A percentile compares a stretch with the other conserved stretches of the same genome.
Evolutionary conservation across 2,113 vertebrate species (phyloP).

Genomic region (Meleagris gallopavo): DNA sequence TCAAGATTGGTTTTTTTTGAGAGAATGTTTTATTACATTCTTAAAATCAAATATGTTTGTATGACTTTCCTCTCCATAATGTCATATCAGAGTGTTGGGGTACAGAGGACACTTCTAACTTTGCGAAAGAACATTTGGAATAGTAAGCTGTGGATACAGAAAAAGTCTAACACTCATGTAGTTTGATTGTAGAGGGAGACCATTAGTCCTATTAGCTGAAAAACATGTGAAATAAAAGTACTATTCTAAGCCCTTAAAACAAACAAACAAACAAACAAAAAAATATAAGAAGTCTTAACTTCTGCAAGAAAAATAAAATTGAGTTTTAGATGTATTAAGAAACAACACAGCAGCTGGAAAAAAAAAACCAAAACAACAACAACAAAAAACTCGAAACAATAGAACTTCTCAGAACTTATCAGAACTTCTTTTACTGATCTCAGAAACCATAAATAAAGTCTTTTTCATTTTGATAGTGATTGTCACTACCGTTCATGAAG

Average conservation of each 20-base stretch:
- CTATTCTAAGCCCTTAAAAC: not conserved
- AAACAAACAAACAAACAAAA: not conserved
- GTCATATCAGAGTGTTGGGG: accelerated
- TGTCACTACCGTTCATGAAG: not conserved
- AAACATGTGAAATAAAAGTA: not conserved
- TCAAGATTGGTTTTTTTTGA: not conserved
- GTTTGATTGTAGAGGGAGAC: not conserved
- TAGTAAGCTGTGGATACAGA: not conserved
- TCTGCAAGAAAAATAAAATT: not conserved
- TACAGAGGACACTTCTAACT: not conserved
- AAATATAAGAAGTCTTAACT: not conserved
- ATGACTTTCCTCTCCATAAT: not conserved
- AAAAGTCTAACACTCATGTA: not conserved
- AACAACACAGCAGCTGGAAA: not conserved
- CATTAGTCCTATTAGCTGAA: accelerated
- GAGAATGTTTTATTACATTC: not conserved
- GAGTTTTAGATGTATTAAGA: not conserved
- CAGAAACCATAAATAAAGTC: too few species aligned
- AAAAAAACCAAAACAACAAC: too few species aligned
- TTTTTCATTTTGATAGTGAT: not conserved
- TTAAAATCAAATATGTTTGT: not conserved
- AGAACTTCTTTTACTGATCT: not conserved
- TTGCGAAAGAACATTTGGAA: not conserved
- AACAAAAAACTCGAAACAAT: not conserved
- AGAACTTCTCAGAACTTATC: not conserved